Percentiles rank a stretch among this genome's conserved stretches.
These are phyloP conservation scores for Poeciliopsis turneri DNA, from an alignment of 2,797 vertebrate genomes.

Conservation along the genomic window DNA sequence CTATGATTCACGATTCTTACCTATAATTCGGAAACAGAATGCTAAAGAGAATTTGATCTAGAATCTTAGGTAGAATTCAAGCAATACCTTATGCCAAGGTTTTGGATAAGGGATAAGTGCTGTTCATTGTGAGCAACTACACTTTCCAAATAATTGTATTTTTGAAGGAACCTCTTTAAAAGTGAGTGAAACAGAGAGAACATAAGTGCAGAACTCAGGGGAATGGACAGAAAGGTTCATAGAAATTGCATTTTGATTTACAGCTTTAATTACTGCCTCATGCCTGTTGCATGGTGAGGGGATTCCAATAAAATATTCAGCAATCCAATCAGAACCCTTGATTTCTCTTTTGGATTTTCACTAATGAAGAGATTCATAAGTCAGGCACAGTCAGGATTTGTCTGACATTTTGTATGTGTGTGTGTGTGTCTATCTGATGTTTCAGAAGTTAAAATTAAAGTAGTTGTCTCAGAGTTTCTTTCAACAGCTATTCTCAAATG, in stretches of 20 bases:
- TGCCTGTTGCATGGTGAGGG: constrained; percentile 9
- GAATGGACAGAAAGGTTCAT: constrained; percentile 3
- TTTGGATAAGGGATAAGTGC: not conserved
- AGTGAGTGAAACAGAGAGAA: not conserved
- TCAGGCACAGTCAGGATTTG: constrained; percentile 31
- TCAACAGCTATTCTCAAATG: constrained; percentile 21
- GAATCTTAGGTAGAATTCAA: no score
- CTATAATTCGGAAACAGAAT: no score
- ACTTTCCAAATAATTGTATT: constrained; percentile 5
- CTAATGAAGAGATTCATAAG: constrained; percentile 44
- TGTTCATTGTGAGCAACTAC: not conserved
- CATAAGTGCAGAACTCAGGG: not conserved
- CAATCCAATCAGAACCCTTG: constrained; percentile 37
- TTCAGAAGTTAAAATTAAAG: constrained; percentile 32
- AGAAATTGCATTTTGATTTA: constrained; percentile 51
- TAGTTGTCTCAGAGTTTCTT: constrained; percentile 19
- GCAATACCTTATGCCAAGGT: no score
- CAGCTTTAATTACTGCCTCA: constrained; percentile 49
- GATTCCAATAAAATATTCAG: constrained; percentile 32
- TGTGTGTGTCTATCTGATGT: not conserved
- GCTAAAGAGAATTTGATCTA: no score
- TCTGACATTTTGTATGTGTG: constrained; percentile 5
- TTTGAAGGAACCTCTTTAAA: constrained; percentile 10
- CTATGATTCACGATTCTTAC: not conserved
- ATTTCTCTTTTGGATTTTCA: constrained; percentile 47